Base-by-base conservation (phyloP, 2,888 invertebrate genomes). In the Oligia fasciuncula region DNA sequence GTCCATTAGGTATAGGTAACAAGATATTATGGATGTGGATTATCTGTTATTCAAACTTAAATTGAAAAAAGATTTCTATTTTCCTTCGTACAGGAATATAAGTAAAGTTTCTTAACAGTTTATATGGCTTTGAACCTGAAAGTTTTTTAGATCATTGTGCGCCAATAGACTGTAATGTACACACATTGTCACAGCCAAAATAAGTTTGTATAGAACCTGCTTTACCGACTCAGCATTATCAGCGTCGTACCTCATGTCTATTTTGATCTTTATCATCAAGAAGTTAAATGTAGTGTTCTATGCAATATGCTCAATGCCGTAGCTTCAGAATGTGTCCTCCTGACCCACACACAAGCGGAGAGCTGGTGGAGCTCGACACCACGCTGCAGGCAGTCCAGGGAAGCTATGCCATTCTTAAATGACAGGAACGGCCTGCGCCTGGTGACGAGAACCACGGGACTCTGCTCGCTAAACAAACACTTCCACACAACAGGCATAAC, bases 21-120 rank as follows among this genome's bases (percentile, higher is more conserved):
- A 51, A 60, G 29, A 43, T 83, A n/a, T 51, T 60, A 4, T 60
- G 51, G 51, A 43, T 43, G 2, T 17, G 51, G 43, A 73, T 81
- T 43, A 40, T 49, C 14, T 40, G 2, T 54, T 54, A 65, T 4
- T 13, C 35, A 49, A 66, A 40, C 40, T 23, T 51, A 43, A 43
- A 23, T 80, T 72, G 8, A 3, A n/a, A 40, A 11, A 40, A 29
- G 3, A 40, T 35, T 49, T 40, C 1, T 29, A 65, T 49, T 80
- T 78, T 19, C 0, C 11, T 43, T 17, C n/a, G 23, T 76, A 73
- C 11, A 23, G 29, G 4, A 46, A 43, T 46, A 73, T 9, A 51
- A 73, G 49, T 14, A 73, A 23, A 29, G 40, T 54, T 72, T n/a
- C 17, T 23, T 71, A 40, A 5, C 19, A 46, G 40, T 57, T 35